Base-by-base conservation (phyloP, 2,797 vertebrate genomes). In the Dendrocincla fuliginosa region DNA sequence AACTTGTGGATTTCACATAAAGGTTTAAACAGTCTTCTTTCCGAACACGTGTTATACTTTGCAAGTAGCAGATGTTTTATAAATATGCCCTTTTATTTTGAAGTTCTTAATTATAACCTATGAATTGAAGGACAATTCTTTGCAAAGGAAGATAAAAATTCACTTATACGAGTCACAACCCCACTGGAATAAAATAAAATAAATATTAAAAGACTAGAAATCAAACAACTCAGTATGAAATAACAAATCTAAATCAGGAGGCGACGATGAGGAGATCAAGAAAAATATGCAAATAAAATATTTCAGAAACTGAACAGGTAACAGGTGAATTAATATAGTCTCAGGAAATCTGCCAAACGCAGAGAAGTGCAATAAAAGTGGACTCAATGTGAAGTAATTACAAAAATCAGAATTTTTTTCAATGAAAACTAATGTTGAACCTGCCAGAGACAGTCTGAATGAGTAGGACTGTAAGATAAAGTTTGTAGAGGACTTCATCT, bases 121-220 rank as follows among this genome's bases (percentile, higher is more conserved):
- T 59, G 11, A 50, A 55, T 56, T 65, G 68, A 80, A 95, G 46
- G 44, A 78, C 39, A 91, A 53, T 35, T 78, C 0, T 61, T 71
- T 70, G 22, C 11, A 30, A 9, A 10, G 16, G 13, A 94, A 87
- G 35, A 57, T 37, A 93, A 92, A 94, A 84, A 87, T 64, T 90
- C 18, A 28, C 37, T 95, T 77, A 39, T 9, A 60, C 3, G 7
- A 80, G 41, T 71, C n/a, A 49, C n/a, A 87, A 41, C 10, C 5
- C 14, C 22, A 59, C 19, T 37, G n/a, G 42, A 95, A 84, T 70
- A 84, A 92, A 89, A 84, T 70, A 84, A 92, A 89, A 25, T 37
- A 89, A 59, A 90, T 78, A 71, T 94, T 86, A 94, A 19, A 33
- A 95, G 84, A 97, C 50, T 91, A 96, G 83, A 96, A 97, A 97